A percentile compares a stretch with the other conserved stretches of the same genome.
phyloP scores from a whole-genome alignment of 1,140 invertebrate species.

The Cydia amplana region DNA sequence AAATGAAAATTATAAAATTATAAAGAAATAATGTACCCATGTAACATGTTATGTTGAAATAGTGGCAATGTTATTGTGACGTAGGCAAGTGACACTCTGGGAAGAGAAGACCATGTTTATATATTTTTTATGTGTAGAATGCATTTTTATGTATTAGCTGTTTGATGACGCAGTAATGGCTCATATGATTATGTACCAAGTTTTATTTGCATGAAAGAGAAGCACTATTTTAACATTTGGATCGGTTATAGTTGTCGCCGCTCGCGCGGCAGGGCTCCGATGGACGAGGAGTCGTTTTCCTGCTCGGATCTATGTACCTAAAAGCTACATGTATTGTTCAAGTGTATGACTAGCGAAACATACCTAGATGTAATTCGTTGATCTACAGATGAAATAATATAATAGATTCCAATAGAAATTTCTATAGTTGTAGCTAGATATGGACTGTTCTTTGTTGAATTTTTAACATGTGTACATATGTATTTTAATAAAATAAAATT shows the following conservation, averaged over 20 bases:
- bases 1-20: too few species aligned
- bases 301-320: conserved; percentile 8
- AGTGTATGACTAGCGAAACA: conserved; percentile 16
- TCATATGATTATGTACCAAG: neutral
- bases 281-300: neutral
- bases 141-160: neutral
- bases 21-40: too few species aligned
- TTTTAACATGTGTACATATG: conserved; percentile 65
- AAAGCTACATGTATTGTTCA: neutral
- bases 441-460: conserved; percentile 60
- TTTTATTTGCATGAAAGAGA: neutral
- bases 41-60: too few species aligned
- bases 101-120: too few species aligned
- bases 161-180: neutral
- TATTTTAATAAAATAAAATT: conserved; percentile 62
- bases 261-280: neutral
- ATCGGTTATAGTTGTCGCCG: neutral
- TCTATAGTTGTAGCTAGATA: conserved; percentile 47
- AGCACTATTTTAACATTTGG: conserved; percentile 4
- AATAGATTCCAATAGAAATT: conserved; percentile 30
- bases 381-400: conserved; percentile 15
- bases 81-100: too few species aligned
- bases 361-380: conserved; percentile 22
- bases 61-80: too few species aligned
- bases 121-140: conserved; percentile 9